Evolutionary conservation across 2,113 vertebrate species (phyloP).

Genomic region (Zootoca vivipara): DNA sequence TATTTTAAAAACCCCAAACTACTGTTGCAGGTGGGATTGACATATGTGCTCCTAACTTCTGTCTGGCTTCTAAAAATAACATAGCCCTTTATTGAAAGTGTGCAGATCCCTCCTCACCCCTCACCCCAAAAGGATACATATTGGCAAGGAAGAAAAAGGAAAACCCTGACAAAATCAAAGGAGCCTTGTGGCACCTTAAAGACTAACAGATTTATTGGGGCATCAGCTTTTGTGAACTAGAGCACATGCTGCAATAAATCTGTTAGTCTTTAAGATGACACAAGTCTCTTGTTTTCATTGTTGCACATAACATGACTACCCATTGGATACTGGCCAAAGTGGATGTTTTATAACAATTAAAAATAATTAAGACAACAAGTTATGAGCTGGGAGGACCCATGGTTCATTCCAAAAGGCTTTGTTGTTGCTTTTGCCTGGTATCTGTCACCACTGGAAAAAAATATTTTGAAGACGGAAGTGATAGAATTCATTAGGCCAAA

Average conservation of each 20-base stretch:
- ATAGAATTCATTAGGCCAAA: constrained; percentile 50
- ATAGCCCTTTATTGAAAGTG: background rate
- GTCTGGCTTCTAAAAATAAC: constrained; percentile 10
- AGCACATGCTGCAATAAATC: background rate
- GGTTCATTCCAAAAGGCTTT: background rate
- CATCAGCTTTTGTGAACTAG: constrained; percentile 1
- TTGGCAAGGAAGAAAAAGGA: background rate
- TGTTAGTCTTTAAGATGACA: background rate
- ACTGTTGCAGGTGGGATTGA: constrained; percentile 40
- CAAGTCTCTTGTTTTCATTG: background rate
- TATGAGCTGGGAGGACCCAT: background rate
- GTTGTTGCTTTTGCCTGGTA: background rate
- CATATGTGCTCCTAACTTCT: constrained; percentile 18
- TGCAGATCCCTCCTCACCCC: background rate
- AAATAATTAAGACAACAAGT: background rate
- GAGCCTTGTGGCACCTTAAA: background rate
- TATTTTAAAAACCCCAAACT: constrained; percentile 44
- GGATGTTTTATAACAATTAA: background rate
- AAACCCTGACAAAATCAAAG: background rate
- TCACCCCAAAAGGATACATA: background rate
- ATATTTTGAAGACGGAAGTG: constrained; percentile 35
- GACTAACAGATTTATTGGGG: background rate
- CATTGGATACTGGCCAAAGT: background rate
- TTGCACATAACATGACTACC: background rate
- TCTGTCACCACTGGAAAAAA: constrained; percentile 7